Percentiles rank a stretch among this genome's conserved stretches.
Conservation (phyloP, 2,797 vertebrate species). For the Phyllotis vaccarum region DNA sequence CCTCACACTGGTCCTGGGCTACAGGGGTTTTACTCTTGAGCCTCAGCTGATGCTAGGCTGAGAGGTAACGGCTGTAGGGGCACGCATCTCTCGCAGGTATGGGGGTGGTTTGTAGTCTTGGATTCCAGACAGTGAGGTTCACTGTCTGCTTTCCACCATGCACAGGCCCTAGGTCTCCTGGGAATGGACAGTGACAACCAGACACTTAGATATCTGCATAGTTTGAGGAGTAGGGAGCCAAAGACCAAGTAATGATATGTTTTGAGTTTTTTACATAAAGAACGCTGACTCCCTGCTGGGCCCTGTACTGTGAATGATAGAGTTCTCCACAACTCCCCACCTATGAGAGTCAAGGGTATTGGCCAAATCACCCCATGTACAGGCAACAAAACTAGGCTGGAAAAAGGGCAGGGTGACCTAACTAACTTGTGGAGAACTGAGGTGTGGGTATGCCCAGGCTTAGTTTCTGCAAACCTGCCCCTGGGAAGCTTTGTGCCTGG, state of each 20-base stretch:
- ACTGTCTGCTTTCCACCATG: not conserved
- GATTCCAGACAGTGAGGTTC: not conserved
- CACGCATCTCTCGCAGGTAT: not conserved
- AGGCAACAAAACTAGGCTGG: not conserved
- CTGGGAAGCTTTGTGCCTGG: not conserved
- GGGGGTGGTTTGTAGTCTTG: not conserved
- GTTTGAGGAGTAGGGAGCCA: not conserved
- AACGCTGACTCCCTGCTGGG: not conserved
- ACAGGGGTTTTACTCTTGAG: not conserved
- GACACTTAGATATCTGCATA: not conserved
- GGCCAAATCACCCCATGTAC: not conserved
- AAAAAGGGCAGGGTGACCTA: not conserved
- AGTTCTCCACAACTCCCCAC: not conserved
- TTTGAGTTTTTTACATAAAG: not conserved
- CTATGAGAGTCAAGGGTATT: not conserved
- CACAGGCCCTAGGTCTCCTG: no score
- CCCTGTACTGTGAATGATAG: not conserved
- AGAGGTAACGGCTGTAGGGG: not conserved
- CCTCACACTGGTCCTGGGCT: not conserved
- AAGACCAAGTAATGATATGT: not conserved
- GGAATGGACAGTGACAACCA: not conserved
- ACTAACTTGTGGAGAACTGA: not conserved
- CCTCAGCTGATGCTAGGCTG: not conserved
- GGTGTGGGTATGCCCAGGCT: not conserved
- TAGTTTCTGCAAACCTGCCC: not conserved